Evolutionary conservation across 2,888 invertebrate genomes (phyloP), one percentile per base, ranked within the genome.

Genomic region (Dicyrtoma fusca): DNA sequence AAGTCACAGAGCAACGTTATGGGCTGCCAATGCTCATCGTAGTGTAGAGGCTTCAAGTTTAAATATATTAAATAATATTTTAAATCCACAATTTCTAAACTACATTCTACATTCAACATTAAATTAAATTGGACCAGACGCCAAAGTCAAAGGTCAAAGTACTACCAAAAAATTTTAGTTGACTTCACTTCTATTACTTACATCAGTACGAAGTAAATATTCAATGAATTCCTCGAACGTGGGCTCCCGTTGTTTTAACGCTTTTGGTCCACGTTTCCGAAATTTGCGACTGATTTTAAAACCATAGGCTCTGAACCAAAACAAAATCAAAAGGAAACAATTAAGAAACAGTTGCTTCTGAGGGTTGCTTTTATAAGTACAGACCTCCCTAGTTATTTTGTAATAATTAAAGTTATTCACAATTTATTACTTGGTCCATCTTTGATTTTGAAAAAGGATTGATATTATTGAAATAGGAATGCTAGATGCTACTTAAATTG

Each of bases 21-120:
- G 0, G 80, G 78, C 45, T 72, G 74, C 79, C 79, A 79, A 51
- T 80, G 78, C 34, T 80, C 79, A 51, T 80, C 78, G 44, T 77
- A 78, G 8, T 74, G 63, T 13, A 73, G 42, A 4, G 77, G 75
- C 80, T 80, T 19, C n/a, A 69, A 19, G 34, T 45, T 13, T 10
- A 45, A n/a, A n/a, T 51, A 34, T n/a, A 63, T 19, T 19, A 11
- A 47, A 19, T 11, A 10, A 44, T 11, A 44, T 44, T 44, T 44
- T 63, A 1, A 21, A 23, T 47, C 21, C 13, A 55, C 11, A 17
- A 23, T 13, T 44, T 14, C 25, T n/a, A 19, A 63, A 8, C 8
- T 45, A 62, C 11, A 8, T 13, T 17, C 17, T 17, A 23, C 10
- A 57, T n/a, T n/a, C 13, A 6, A 61, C 1, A 34, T 2, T n/a